Percentiles rank a stretch among this genome's conserved stretches.
Evolutionary conservation across 1,140 invertebrate genomes (phyloP).

Genomic region (Temnothorax nylanderi): DNA sequence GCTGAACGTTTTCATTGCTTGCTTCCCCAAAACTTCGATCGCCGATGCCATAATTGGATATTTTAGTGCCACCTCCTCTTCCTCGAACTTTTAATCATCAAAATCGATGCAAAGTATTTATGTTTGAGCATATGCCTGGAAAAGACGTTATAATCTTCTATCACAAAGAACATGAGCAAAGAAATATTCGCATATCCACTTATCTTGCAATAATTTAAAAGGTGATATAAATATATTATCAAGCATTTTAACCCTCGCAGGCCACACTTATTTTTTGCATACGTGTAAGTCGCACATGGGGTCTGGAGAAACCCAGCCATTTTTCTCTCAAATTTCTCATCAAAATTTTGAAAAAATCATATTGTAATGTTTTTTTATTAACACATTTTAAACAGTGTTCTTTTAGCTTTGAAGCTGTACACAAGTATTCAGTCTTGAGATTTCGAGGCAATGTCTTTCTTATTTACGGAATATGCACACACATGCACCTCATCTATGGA

Average conservation of each 20-base stretch:
- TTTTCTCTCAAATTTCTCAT: too few species aligned
- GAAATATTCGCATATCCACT: neutral
- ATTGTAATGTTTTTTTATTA: too few species aligned
- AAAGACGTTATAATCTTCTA: slow-evolving; percentile 3
- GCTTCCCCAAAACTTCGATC: slow-evolving; percentile 86
- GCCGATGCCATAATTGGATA: slow-evolving; percentile 81
- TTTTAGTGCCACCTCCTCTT: neutral
- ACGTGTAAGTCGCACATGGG: too few species aligned
- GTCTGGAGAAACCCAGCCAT: too few species aligned
- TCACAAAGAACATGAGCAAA: neutral
- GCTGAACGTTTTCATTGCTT: slow-evolving; percentile 88
- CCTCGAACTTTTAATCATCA: neutral
- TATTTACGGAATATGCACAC: too few species aligned
- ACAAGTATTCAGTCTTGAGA: too few species aligned
- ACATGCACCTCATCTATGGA: too few species aligned
- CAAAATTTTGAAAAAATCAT: too few species aligned
- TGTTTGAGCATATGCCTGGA: neutral
- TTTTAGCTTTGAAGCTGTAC: too few species aligned
- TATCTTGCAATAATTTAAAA: neutral
- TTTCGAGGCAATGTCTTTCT: too few species aligned
- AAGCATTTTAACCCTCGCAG: neutral
- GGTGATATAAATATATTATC: neutral
- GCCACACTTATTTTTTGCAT: too few species aligned
- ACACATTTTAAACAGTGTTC: too few species aligned
- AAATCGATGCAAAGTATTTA: neutral